Evolutionary conservation across 1,140 invertebrate species (phyloP).

Genomic region (Calephelis nemesis): DNA sequence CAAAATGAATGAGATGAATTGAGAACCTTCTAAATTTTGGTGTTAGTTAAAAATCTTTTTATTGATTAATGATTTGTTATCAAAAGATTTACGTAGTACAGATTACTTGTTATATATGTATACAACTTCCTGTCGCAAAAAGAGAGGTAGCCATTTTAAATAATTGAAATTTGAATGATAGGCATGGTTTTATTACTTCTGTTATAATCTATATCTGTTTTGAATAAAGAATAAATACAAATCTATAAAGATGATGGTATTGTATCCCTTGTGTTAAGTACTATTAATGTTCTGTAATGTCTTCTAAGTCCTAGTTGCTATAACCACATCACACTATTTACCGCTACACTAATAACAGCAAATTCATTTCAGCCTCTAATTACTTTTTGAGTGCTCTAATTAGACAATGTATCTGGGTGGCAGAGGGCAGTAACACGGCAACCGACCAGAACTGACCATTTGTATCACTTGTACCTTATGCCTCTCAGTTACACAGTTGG

Average conservation of each 20-base stretch:
- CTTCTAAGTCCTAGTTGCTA: slow-evolving; percentile 42
- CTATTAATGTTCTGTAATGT: slow-evolving; percentile 6
- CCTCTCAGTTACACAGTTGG: slow-evolving; percentile 69
- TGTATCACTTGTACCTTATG: slow-evolving; percentile 52
- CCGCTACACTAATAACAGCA: slow-evolving; percentile 68
- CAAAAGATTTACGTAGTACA: too few species aligned
- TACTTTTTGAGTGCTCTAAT: slow-evolving; percentile 63
- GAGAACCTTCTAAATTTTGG: too few species aligned
- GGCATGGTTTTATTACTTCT: too few species aligned
- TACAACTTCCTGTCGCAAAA: too few species aligned
- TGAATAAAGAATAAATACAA: not conserved
- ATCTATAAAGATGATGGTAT: not conserved
- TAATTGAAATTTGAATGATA: too few species aligned
- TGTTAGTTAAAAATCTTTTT: too few species aligned
- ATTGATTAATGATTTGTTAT: too few species aligned
- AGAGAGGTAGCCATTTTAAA: too few species aligned
- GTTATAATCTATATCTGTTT: too few species aligned
- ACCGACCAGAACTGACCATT: slow-evolving; percentile 30
- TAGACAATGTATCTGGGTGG: slow-evolving; percentile 61
- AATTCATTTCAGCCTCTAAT: slow-evolving; percentile 70
- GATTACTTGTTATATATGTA: too few species aligned
- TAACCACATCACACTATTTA: slow-evolving; percentile 67
- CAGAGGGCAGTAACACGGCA: slow-evolving; percentile 58
- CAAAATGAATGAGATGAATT: too few species aligned
- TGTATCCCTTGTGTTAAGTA: not conserved